Evolutionary conservation across 2,113 vertebrate species (phyloP).

Genomic region (Melanotaenia duboulayi): DNA sequence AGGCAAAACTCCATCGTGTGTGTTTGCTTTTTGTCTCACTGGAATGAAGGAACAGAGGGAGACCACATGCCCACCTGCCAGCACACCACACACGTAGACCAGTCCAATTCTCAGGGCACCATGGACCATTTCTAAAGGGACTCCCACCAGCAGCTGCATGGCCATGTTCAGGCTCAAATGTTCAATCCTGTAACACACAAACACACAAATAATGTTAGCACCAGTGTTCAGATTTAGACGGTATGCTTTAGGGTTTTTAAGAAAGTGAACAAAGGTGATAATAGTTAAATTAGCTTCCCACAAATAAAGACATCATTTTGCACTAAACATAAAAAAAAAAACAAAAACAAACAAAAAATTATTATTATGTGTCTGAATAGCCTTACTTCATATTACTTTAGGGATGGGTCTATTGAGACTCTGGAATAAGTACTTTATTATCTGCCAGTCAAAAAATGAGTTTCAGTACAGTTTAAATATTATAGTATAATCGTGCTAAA

Average conservation of each 20-base stretch:
- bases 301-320: background rate
- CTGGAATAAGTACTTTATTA: too few relatives aligned
- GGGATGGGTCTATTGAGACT: too few relatives aligned
- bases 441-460: too few relatives aligned
- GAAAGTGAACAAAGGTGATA: background rate
- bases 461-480: too few relatives aligned
- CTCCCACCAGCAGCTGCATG: constrained; percentile 96
- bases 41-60: background rate
- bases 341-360: background rate
- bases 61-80: constrained; percentile 87
- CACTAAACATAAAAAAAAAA: background rate
- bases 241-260: background rate
- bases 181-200: constrained; percentile 89
- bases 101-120: constrained; percentile 93
- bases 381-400: too few relatives aligned
- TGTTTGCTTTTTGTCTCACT: constrained; percentile 13
- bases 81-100: constrained; percentile 92
- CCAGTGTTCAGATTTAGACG: background rate
- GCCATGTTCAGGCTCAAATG: constrained; percentile 95
- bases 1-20: constrained; percentile 9
- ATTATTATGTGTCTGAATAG: too few relatives aligned
- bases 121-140: constrained; percentile 98
- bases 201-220: constrained; percentile 28
- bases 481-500: too few relatives aligned
- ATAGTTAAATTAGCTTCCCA: background rate